Base-by-base conservation (phyloP, 2,113 vertebrate species). In the Nannospalax galili region DNA sequence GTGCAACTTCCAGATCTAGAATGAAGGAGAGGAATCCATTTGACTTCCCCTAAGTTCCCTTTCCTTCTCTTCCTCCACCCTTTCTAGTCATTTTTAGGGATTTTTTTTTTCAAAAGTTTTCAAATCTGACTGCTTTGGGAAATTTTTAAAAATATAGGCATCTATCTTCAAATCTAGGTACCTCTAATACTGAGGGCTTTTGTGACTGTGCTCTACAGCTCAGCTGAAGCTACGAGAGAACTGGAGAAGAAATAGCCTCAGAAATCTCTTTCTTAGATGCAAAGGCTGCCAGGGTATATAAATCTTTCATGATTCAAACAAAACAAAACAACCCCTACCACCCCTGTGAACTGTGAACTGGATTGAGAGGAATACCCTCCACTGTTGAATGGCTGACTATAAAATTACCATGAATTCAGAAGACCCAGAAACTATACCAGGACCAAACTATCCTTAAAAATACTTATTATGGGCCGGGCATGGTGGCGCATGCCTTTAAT, bases 391-490 rank as follows among this genome's bases (percentile, higher is more conserved):
- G 88, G 3, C 9, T 40, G 26, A 42, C 64, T 42, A 32, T 69
- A 42, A 87, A 84, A n/a, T 80, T 88, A 64, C 72, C 87, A 92
- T 84, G 48, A 90, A 87, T 93, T 90, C 45, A 70, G 20, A 28
- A 75, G 69, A 91, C 7, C 35, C 17, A 90, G 78, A 93, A 92
- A 77, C 30, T 24, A 79, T 12, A 60, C 16, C 24, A 40, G 70
- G 95, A 65, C 9, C 52, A 91, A 80, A 7, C 26, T 32, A 26
- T 65, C 6, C 73, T 92, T 70, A 40, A 94, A 85, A 65, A 65
- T 45, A 15, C 26, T 65, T 64, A 7, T 45, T n/a, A n/a, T n/a
- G n/a, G n/a, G n/a, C n/a, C n/a, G n/a, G n/a, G n/a, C n/a, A n/a
- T n/a, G n/a, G n/a, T n/a, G n/a, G n/a, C n/a, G n/a, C n/a, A n/a